Evolutionary conservation across 1,140 invertebrate genomes (phyloP), one percentile per base, ranked within the genome.

Genomic region (Cyclina sinensis): DNA sequence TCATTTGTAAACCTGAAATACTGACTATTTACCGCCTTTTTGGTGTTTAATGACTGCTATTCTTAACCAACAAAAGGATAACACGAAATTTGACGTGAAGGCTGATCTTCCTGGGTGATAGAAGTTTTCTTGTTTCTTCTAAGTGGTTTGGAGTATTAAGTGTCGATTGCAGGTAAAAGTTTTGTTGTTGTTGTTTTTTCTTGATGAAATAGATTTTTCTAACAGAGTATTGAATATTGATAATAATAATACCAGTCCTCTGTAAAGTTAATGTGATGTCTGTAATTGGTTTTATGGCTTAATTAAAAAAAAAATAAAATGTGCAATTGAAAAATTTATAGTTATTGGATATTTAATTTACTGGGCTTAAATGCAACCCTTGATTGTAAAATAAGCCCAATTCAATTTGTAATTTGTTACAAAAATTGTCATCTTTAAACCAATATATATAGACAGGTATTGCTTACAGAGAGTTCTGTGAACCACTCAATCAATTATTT

Each of bases 11-110:
- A 84, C 59, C 59, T 21, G 62, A 73, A 70, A 74, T 84, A 73
- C 46, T 37, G 18, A 51, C 82, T 84, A 84, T 84, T 84, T 84
- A 84, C 82, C 82, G 68, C 82, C 68, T 70, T 84, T 78, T 84
- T 84, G 46, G 43, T 73, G 62, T 84, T 84, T 37, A 84, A 84
- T 84, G 48, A 70, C 48, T 73, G 30, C 65, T 68, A 46, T 84
- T 73, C 82, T 84, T 68, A 43, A 21, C 27, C 30, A 35, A 84
- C 82, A 84, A 84, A 70, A 84, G 82, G 82, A 84, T 84, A 84
- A 74, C 82, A 84, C 43, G 62, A 70, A 35, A 73, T 65, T 32
- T 73, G 82, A 84, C 82, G 39, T 65, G 43, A 48, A 30, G 82
- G 27, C 48, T 70, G 82, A 84, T 84, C 80, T 43, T 51, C 27